Base-by-base conservation (phyloP, 2,888 invertebrate species). In the Glyphotaelius pellucidus region DNA sequence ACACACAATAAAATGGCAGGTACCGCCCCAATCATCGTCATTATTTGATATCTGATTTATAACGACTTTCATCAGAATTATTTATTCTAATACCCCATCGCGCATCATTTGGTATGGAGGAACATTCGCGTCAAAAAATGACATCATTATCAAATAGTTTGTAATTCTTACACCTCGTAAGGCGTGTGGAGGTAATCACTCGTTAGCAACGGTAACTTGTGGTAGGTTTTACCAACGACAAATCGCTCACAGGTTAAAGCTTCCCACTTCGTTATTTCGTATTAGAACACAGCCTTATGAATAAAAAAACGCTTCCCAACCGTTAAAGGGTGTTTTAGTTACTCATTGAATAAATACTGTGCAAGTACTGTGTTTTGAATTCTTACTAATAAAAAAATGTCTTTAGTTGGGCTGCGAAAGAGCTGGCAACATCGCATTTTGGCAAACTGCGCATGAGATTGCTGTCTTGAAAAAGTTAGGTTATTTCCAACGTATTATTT, bases 61-160 rank as follows among this genome's bases (percentile, higher is more conserved):
- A 47, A 42, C 47, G 47, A 86, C 14, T 42, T 67, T n/a, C 25
- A 86, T 19, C 11, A 86, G 12, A 86, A 86, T 42, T 38, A 86
- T 86, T n/a, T 30, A 38, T 38, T 38, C n/a, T n/a, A 47, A 85
- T 85, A 30, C 85, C 19, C 38, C 42, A 86, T 15, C 14, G 86
- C 30, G 67, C 67, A 67, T 25, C 67, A 7, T 42, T 86, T 1
- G 2, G 47, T 42, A 86, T n/a, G 42, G 30, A 30, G 14, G 14
- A 86, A 86, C 86, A 86, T 86, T 47, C 86, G 86, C 42, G 30
- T 86, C 30, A 30, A 47, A 86, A 30, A 38, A 86, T 86, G 86
- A 86, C 86, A 86, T 86, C 86, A 86, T 42, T 86, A 86, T 86
- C 11, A 86, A 86, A 86, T 30, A 83, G 47, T 86, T 86, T 14